Evolutionary conservation across 2,113 vertebrate species (phyloP).

Genomic region (Dendrocopos noguchii): DNA sequence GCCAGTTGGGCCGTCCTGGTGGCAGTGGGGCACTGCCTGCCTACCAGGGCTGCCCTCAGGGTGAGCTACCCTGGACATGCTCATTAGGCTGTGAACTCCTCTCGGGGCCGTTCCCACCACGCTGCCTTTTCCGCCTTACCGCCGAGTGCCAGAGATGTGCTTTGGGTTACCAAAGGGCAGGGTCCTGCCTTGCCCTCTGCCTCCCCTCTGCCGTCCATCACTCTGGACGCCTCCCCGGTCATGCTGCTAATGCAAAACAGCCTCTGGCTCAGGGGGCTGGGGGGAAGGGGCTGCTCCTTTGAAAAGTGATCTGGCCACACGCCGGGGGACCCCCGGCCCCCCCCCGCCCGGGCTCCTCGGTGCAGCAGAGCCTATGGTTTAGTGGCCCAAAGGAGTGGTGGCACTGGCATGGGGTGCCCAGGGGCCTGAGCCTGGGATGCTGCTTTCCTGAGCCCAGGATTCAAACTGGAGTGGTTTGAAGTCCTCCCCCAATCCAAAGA

Average conservation of each 20-base stretch:
- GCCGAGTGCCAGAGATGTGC: not conserved
- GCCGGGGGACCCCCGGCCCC: not conserved
- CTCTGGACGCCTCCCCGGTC: not conserved
- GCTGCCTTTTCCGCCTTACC: not conserved
- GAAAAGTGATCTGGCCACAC: not conserved
- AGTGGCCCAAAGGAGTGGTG: not conserved
- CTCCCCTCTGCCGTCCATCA: not conserved
- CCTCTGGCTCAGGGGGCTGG: not conserved
- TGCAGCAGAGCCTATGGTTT: not conserved
- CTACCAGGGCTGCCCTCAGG: not conserved
- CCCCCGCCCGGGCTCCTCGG: not conserved
- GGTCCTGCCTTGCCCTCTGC: slow-evolving; percentile 2
- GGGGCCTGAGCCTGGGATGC: not conserved
- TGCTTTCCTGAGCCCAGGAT: accelerated
- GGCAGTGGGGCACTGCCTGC: not conserved
- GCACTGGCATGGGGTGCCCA: accelerated
- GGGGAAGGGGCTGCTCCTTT: not conserved
- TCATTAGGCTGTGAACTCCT: slow-evolving; percentile 35
- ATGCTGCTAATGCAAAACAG: not conserved
- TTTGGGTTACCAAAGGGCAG: not conserved
- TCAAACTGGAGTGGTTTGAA: accelerated
- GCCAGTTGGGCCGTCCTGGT: accelerated
- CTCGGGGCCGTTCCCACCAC: slow-evolving; percentile 6
- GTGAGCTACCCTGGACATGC: slow-evolving; percentile 3
- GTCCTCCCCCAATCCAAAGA: not conserved